Evolutionary conservation across 2,888 invertebrate genomes (phyloP).

Genomic region (Halictus ligatus): DNA sequence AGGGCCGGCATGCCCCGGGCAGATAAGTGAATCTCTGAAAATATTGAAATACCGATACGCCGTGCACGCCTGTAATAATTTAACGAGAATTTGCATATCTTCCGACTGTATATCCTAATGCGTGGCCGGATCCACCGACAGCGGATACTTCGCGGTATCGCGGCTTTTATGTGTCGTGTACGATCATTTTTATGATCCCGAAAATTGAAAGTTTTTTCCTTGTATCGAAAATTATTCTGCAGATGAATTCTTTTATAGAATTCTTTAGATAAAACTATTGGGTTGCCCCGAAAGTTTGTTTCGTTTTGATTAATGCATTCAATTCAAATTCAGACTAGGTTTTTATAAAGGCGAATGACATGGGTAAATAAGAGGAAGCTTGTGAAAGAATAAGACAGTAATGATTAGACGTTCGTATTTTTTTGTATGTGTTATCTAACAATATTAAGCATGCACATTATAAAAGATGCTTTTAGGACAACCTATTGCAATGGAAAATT

Average conservation of each 20-base stretch:
- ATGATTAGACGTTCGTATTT: too few relatives aligned
- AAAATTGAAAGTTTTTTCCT: not conserved
- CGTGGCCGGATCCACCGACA: conserved; percentile 14
- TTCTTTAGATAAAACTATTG: not conserved
- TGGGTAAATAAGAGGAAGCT: too few relatives aligned
- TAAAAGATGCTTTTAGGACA: too few relatives aligned
- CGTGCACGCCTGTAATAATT: conserved; percentile 44
- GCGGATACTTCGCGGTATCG: not conserved
- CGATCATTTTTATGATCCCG: not conserved
- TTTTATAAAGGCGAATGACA: too few relatives aligned
- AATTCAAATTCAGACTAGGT: too few relatives aligned
- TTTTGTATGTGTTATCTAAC: too few relatives aligned
- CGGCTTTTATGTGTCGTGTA: not conserved
- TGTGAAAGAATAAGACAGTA: too few relatives aligned
- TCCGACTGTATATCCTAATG: conserved; percentile 29
- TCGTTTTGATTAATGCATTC: too few relatives aligned
- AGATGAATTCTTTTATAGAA: too few relatives aligned
- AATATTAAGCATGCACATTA: too few relatives aligned
- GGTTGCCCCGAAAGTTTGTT: not conserved
- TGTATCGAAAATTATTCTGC: not conserved
- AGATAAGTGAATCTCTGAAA: conserved; percentile 64
- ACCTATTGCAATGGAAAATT: too few relatives aligned
- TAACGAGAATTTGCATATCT: conserved; percentile 39
- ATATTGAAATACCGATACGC: conserved; percentile 59
- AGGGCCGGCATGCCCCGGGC: conserved; percentile 46